Conservation (phyloP, 2,888 invertebrate genomes). For the Metallyticus violacea region DNA sequence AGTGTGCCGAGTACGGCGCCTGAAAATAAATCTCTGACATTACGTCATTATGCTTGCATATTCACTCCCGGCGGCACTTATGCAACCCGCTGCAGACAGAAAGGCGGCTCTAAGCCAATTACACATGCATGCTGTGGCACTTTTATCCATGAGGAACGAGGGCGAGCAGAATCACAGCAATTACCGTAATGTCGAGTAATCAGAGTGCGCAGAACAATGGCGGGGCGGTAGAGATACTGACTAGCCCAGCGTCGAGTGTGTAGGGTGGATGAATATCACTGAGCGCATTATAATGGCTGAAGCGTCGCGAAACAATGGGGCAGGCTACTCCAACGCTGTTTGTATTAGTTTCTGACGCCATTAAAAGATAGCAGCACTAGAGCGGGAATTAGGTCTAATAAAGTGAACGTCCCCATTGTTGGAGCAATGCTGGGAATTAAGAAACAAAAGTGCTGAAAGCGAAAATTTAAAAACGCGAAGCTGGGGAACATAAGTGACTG, state of each 20-base stretch:
- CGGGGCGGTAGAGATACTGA: not conserved
- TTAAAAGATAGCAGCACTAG: not conserved
- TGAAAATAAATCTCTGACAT: too few species aligned
- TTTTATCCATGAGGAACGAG: not conserved
- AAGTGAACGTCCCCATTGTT: not conserved
- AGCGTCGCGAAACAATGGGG: not conserved
- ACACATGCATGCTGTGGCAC: not conserved
- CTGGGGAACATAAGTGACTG: too few species aligned
- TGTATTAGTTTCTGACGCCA: not conserved
- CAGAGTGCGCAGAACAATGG: conserved; percentile 20
- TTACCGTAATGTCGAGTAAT: conserved; percentile 25
- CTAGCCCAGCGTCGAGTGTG: not conserved
- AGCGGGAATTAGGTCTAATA: not conserved
- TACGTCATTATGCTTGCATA: not conserved
- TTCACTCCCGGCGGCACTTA: not conserved
- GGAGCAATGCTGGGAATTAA: not conserved
- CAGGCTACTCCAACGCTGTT: not conserved
- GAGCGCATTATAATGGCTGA: not conserved
- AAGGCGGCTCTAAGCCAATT: not conserved
- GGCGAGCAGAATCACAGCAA: not conserved
- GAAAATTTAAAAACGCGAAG: not conserved
- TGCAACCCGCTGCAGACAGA: too few species aligned
- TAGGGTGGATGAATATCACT: not conserved
- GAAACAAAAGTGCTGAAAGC: not conserved
- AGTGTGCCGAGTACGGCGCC: too few species aligned